Base-by-base conservation (phyloP, 2,888 invertebrate species). In the Trichopoda pennipes region DNA sequence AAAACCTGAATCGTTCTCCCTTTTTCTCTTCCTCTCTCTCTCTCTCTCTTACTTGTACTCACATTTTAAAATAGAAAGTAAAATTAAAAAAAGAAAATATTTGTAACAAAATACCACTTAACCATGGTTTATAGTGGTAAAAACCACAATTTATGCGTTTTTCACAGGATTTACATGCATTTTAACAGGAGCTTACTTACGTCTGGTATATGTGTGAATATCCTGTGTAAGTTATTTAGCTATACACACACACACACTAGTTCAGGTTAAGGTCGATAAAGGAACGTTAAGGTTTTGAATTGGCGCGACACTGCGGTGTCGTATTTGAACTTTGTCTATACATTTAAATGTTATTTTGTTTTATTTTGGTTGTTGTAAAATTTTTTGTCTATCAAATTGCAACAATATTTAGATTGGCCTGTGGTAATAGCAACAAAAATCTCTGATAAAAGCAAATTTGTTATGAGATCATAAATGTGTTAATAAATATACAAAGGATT, bases 141-240 rank as follows among this genome's bases (percentile, higher is more conserved):
- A 73, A 77, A 77, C 77, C 81, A 53, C 73, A 81, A 81, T 81
- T 81, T 81, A 81, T 81, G 77, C 81, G 68, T 68, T 81, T 81
- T 81, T 68, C 81, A 77, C 55, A 56, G 81, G 81, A 81, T 77
- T 81, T 81, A 73, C 81, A 81, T 81, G 73, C 72, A 81, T 81
- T 81, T 81, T 77, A 73, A 77, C 77, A 73, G 58, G 68, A 77
- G 81, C 72, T 81, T 77, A 81, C 55, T 47, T n/a, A n/a, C 56
- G 56, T 81, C 66, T 69, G 77, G 66, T 23, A 72, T 51, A 73
- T 60, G 76, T 77, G 76, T 56, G 73, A 80, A 69, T 80, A 74
- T 74, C 76, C 60, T 51, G 75, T 68, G 14, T 66, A 21, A 47
- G 51, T 19, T 56, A 56, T 28, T 1, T 53, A 68, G 28, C 60